A percentile compares a stretch with the other conserved stretches of the same genome.
These are phyloP conservation scores for Pao palembangensis DNA, from an alignment of 2,113 vertebrate species.

Conservation along the genomic window DNA sequence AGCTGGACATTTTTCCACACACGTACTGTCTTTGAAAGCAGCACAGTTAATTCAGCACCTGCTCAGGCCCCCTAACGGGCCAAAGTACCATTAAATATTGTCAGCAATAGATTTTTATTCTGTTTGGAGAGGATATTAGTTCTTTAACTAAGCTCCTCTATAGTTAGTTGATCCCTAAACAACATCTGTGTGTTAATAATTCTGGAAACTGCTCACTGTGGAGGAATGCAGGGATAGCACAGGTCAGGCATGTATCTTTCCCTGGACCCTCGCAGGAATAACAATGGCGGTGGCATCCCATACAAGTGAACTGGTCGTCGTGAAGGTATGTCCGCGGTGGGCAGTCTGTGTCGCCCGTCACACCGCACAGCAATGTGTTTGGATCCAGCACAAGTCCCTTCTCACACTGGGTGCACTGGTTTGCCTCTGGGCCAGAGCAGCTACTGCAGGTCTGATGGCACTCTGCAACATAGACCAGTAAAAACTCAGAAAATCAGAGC, in stretches of 20 bases:
- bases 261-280: constrained; percentile 68
- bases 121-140: too few relatives aligned
- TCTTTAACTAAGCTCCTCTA: too few relatives aligned
- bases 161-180: not conserved
- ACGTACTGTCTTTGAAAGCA: constrained; percentile 64
- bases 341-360: constrained; percentile 72
- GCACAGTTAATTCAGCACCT: not conserved
- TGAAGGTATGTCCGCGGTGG: constrained; percentile 72
- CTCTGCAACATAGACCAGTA: constrained; percentile 51
- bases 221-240: constrained; percentile 64
- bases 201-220: constrained; percentile 61
- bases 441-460: constrained; percentile 76
- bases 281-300: constrained; percentile 67
- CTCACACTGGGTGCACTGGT: constrained; percentile 75
- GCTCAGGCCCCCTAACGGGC: too few relatives aligned
- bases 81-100: too few relatives aligned
- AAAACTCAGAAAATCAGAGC: not conserved
- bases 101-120: too few relatives aligned
- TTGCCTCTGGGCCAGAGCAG: constrained; percentile 69
- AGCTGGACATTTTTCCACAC: constrained; percentile 64
- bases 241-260: constrained; percentile 65
- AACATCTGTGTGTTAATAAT: not conserved
- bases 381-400: constrained; percentile 70
- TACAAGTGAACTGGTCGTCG: constrained; percentile 75
- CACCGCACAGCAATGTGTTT: constrained; percentile 70